Conservation (phyloP, 2,113 vertebrate genomes). For the Corythornis madagascariensis region DNA sequence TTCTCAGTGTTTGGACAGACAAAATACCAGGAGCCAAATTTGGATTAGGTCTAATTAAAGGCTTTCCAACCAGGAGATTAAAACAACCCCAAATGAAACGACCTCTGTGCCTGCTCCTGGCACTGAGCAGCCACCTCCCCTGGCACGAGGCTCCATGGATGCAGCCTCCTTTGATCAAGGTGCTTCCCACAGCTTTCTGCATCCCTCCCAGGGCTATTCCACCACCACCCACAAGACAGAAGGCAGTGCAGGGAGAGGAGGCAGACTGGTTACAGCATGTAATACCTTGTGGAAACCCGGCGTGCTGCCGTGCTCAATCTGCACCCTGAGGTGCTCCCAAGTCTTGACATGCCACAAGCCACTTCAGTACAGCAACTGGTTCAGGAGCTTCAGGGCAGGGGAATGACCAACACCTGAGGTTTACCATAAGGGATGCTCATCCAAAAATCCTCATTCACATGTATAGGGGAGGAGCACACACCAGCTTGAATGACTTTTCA, state of each 20-base stretch:
- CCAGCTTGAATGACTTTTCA: neutral
- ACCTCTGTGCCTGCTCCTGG: neutral
- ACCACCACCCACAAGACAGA: neutral
- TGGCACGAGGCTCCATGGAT: neutral
- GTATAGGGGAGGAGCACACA: rapidly evolving
- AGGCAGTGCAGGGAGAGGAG: neutral
- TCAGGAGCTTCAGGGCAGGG: neutral
- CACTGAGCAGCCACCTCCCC: neutral
- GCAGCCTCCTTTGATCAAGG: neutral
- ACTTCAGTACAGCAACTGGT: neutral
- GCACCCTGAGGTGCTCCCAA: neutral
- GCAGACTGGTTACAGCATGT: neutral
- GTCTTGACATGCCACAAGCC: neutral
- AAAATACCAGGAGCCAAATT: neutral
- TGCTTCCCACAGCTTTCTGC: neutral
- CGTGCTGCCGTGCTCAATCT: neutral
- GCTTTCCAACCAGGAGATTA: neutral
- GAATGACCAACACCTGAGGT: neutral
- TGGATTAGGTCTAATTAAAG: neutral
- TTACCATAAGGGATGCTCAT: neutral
- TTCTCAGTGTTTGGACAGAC: neutral
- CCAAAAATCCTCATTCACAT: neutral
- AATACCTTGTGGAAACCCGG: neutral
- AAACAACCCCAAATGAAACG: neutral
- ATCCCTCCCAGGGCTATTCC: neutral